phyloP scores from a whole-genome alignment of 2,888 invertebrate genomes.

The Lydus trimaculatus region DNA sequence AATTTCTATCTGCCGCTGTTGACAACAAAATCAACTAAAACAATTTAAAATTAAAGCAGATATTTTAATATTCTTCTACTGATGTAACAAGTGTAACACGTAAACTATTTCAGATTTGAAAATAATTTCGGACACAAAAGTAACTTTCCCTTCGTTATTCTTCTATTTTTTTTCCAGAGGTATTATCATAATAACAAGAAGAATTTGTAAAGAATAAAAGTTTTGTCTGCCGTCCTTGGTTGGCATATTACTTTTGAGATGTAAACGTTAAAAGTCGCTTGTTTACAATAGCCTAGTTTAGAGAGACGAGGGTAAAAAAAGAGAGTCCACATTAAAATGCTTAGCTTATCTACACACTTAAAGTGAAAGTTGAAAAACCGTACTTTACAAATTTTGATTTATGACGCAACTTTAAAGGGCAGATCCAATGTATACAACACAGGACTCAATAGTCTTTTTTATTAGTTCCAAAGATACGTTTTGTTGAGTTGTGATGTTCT shows the following conservation, averaged over 20 bases:
- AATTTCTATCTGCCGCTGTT: neutral
- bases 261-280: constrained; percentile 41
- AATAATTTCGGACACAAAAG: neutral
- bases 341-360: constrained; percentile 36
- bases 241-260: constrained; percentile 10
- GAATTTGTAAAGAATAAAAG: constrained; percentile 29
- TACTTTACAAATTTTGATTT: constrained; percentile 59
- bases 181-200: constrained; percentile 22
- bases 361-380: constrained; percentile 59
- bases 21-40: neutral
- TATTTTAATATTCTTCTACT: neutral
- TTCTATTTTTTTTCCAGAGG: neutral
- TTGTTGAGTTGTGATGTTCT: neutral
- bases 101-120: too few relatives aligned
- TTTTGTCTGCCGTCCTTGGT: constrained; percentile 23
- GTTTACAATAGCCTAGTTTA: constrained; percentile 52
- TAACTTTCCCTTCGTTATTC: neutral
- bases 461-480: constrained; percentile 25
- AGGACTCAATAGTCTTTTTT: constrained; percentile 30
- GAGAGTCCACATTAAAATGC: constrained; percentile 52
- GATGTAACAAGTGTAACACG: neutral
- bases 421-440: constrained; percentile 27
- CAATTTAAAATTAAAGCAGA: neutral
- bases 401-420: constrained; percentile 47
- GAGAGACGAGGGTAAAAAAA: constrained; percentile 44